These are phyloP conservation scores for Radopholus similis DNA, from an alignment of 1,140 invertebrate genomes.

Conservation along the genomic window DNA sequence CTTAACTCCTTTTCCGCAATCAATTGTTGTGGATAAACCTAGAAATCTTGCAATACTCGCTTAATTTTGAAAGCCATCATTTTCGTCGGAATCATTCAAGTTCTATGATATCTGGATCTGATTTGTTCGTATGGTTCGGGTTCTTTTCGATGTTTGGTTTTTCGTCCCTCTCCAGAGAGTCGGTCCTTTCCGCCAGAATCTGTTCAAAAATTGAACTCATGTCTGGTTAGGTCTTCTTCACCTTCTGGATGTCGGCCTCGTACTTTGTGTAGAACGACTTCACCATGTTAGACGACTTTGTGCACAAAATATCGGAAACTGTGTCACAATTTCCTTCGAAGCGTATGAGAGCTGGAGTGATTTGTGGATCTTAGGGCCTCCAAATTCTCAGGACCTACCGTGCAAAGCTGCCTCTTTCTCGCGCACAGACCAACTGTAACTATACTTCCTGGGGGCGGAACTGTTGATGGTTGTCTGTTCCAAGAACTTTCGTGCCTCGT, in stretches of 20 bases:
- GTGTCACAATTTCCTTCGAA: constrained; percentile 8
- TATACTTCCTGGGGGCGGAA: background rate
- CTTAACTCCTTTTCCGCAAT: no score
- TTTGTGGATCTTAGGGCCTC: background rate
- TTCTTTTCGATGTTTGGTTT: no score
- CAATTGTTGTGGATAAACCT: no score
- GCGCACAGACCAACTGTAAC: background rate
- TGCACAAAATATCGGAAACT: constrained; percentile 17
- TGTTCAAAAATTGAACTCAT: no score
- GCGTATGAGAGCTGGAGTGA: constrained; percentile 19
- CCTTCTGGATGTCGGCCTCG: constrained; percentile 10
- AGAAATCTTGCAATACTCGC: no score
- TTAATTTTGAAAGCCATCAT: no score
- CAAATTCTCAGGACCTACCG: constrained; percentile 5
- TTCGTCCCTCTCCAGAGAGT: no score
- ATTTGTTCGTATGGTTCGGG: no score
- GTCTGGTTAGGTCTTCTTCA: no score
- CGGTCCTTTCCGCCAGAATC: no score
- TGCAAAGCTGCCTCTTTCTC: background rate
- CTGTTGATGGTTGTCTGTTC: background rate
- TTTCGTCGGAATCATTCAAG: no score
- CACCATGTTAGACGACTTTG: constrained; percentile 24
- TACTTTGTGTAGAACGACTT: constrained; percentile 13
- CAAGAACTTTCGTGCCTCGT: constrained; percentile 7
- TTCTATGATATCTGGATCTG: no score